A percentile compares a stretch with the other conserved stretches of the same genome.
These are phyloP conservation scores for Poecilus cupreus DNA, from an alignment of 2,888 invertebrate species.

Conservation along the genomic window DNA sequence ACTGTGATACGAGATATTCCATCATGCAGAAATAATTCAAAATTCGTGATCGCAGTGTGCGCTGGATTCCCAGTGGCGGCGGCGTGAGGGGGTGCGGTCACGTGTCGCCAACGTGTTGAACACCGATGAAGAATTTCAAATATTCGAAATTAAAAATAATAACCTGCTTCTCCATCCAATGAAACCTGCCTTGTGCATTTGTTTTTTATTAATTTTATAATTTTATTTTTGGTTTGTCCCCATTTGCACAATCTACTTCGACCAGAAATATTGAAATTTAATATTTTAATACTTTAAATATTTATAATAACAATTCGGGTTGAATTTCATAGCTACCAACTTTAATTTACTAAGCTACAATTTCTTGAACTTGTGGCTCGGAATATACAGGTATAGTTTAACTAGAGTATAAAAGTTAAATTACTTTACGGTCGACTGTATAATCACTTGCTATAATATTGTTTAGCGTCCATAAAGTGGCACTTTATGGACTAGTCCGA, in stretches of 20 bases:
- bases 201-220: slow-evolving; percentile 7
- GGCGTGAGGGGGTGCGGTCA: background rate
- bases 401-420: no score
- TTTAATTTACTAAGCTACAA: no score
- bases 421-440: no score
- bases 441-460: no score
- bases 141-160: slow-evolving; percentile 30
- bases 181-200: background rate
- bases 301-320: no score
- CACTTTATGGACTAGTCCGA: no score
- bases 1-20: background rate
- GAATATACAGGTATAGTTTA: no score
- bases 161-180: background rate
- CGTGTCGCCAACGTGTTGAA: background rate
- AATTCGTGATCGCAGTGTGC: slow-evolving; percentile 5
- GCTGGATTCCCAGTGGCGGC: slow-evolving; percentile 16
- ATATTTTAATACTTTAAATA: no score
- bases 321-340: no score
- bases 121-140: slow-evolving; percentile 13
- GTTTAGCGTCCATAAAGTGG: no score
- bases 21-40: slow-evolving; percentile 15
- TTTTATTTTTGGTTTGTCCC: background rate
- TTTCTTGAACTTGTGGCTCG: no score
- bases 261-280: background rate
- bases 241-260: background rate